Percentiles rank a stretch among this genome's conserved stretches.
phyloP scores from a whole-genome alignment of 2,888 invertebrate species.

The Oligia fasciuncula region DNA sequence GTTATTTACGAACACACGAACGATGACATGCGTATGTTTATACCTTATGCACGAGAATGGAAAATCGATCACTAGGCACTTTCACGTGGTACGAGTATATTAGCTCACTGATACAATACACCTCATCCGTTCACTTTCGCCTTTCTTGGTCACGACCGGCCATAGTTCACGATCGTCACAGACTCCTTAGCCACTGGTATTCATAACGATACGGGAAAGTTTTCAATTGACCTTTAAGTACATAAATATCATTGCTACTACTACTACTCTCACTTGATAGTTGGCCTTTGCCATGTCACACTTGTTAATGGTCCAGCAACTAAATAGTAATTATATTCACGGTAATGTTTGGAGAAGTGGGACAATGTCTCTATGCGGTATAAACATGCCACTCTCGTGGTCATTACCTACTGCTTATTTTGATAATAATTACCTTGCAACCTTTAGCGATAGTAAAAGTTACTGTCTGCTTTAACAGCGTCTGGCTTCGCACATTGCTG shows the following conservation, averaged over 20 bases:
- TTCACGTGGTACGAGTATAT: slow-evolving; percentile 71
- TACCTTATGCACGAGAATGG: slow-evolving; percentile 44
- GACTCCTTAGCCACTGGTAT: slow-evolving; percentile 69
- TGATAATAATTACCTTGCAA: slow-evolving; percentile 53
- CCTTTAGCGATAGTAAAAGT: slow-evolving; percentile 58
- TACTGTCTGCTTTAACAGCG: slow-evolving; percentile 7
- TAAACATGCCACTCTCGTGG: slow-evolving; percentile 48
- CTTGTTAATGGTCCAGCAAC: slow-evolving; percentile 40
- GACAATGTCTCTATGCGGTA: slow-evolving; percentile 54
- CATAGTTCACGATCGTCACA: slow-evolving; percentile 74
- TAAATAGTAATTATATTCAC: slow-evolving; percentile 54
- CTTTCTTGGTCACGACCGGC: slow-evolving; percentile 75
- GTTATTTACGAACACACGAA: slow-evolving; percentile 43
- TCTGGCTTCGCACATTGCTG: slow-evolving; percentile 9
- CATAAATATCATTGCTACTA: slow-evolving; percentile 57
- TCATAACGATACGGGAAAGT: slow-evolving; percentile 66
- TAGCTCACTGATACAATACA: slow-evolving; percentile 70
- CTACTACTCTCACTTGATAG: slow-evolving; percentile 59
- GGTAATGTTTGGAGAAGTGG: slow-evolving; percentile 53
- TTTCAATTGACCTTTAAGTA: slow-evolving; percentile 65
- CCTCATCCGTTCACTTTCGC: slow-evolving; percentile 77
- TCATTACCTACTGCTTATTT: slow-evolving; percentile 45
- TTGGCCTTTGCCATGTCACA: slow-evolving; percentile 59
- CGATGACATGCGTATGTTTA: slow-evolving; percentile 34
- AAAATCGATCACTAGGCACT: slow-evolving; percentile 63